Evolutionary conservation across 2,888 invertebrate genomes (phyloP).

Genomic region (Coremacera marginata): DNA sequence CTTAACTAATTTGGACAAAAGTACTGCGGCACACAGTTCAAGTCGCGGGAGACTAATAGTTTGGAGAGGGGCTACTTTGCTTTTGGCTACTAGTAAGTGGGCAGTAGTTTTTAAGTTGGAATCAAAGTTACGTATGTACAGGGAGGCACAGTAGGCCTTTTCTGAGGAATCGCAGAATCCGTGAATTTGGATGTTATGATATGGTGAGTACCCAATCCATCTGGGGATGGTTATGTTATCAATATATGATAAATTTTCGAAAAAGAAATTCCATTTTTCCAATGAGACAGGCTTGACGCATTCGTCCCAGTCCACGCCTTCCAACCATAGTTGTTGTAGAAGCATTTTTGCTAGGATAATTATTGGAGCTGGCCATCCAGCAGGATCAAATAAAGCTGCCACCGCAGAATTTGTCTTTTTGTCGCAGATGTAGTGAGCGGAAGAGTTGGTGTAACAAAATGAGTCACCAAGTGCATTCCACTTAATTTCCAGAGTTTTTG

Average conservation of each 20-base stretch:
- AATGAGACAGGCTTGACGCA: not conserved
- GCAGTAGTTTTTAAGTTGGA: not conserved
- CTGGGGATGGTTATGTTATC: constrained; percentile 21
- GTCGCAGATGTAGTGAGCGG: not conserved
- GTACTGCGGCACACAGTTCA: constrained; percentile 2
- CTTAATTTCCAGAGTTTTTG: constrained; percentile 29
- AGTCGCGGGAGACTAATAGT: constrained; percentile 1
- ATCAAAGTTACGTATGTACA: not conserved
- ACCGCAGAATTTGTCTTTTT: constrained; percentile 20
- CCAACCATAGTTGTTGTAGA: constrained; percentile 39
- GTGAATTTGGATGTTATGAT: constrained; percentile 18
- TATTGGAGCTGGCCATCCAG: constrained; percentile 34
- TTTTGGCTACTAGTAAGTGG: not conserved
- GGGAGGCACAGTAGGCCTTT: not conserved
- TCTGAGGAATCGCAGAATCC: constrained; percentile 35
- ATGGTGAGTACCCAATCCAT: constrained; percentile 19
- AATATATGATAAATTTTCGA: constrained; percentile 4
- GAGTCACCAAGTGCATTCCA: constrained; percentile 30
- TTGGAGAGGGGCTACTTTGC: not conserved
- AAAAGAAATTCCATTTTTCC: constrained; percentile 4
- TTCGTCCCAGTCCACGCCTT: constrained; percentile 37
- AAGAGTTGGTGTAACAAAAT: constrained; percentile 1
- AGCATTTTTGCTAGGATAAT: constrained; percentile 38
- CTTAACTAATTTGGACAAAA: not conserved
- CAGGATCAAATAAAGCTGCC: constrained; percentile 31